Base-by-base conservation (phyloP, 2,797 vertebrate genomes). In the Percopsis omiscomaycus region DNA sequence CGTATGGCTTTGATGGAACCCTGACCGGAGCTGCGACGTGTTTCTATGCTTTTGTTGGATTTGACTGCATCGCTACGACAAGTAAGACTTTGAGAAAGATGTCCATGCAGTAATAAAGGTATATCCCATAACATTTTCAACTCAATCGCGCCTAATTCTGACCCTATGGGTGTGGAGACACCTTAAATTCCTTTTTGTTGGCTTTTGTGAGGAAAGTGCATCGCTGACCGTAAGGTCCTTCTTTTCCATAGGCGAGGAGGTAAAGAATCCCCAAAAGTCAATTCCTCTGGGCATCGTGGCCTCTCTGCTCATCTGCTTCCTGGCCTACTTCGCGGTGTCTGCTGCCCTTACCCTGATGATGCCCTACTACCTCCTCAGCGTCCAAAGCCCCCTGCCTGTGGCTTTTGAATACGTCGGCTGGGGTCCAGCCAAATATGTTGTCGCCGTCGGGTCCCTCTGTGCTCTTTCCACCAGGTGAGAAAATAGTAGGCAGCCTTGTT, bases 41-140 rank as follows among this genome's bases (percentile, higher is more conserved):
- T 74, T 96, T 96, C 85, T 97, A 95, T 63, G 95, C 94, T n/a
- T 96, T 96, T 72, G 93, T 95, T 81, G 95, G 95, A 3, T 96
- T 96, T 80, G 95, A 95, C 86, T 95, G 95, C 86, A 95, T 96
- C 0, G 93, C 94, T 22, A 95, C 94, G 15, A 94, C 86, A 56
- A 92, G 95, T 89, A 55, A 10, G 44, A 42, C 5, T 22, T 27
- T 27, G 27, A 9, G 28, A 14, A 44, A 10, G 46, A 58, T 4
- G 13, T 29, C 5, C 29, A 16, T n/a, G 30, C 27, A 54, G 3
- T 54, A 54, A 4, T 5, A 22, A 22, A 22, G 22, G 5, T 12
- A 9, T 42, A 42, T 42, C 9, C 37, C 9, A 6, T 9, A 42
- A 42, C 8, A 42, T 42, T 42, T 42, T 42, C 37, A 42, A 42